Conservation (phyloP, 1,140 invertebrate species). For the Polypedilum pembai region DNA sequence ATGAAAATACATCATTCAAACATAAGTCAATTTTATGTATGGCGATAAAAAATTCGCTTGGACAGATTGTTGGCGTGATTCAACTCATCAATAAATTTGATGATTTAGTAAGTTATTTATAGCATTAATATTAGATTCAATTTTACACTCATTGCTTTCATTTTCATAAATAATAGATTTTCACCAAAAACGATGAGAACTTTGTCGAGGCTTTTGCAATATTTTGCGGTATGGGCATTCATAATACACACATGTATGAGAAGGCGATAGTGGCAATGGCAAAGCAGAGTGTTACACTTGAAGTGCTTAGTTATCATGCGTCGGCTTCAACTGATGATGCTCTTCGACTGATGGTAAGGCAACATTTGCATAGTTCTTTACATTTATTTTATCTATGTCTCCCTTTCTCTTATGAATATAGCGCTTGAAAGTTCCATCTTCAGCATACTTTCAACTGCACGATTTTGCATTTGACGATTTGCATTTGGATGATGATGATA, state of each 20-base stretch:
- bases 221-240: conserved; percentile 96
- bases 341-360: conserved; percentile 66
- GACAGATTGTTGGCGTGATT: conserved; percentile 87
- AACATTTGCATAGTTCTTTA: neutral
- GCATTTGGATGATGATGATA: conserved; percentile 75
- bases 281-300: conserved; percentile 89
- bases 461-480: conserved; percentile 85
- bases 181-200: conserved; percentile 88
- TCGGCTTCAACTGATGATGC: conserved; percentile 85
- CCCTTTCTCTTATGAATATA: conserved; percentile 39
- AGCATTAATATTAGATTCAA: neutral
- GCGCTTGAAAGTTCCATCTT: conserved; percentile 68
- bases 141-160: neutral
- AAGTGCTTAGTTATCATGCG: conserved; percentile 93
- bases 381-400: conserved; percentile 24
- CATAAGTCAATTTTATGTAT: conserved; percentile 84
- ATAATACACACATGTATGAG: conserved; percentile 96
- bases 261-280: conserved; percentile 87
- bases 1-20: conserved; percentile 66
- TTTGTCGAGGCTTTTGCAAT: conserved; percentile 94
- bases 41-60: conserved; percentile 84
- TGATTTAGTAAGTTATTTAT: conserved; percentile 50
- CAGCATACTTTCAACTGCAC: conserved; percentile 71
- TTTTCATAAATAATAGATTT: conserved; percentile 41
- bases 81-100: conserved; percentile 89